Base-by-base conservation (phyloP, 1,140 invertebrate species). In the Vanessa tameamea region DNA sequence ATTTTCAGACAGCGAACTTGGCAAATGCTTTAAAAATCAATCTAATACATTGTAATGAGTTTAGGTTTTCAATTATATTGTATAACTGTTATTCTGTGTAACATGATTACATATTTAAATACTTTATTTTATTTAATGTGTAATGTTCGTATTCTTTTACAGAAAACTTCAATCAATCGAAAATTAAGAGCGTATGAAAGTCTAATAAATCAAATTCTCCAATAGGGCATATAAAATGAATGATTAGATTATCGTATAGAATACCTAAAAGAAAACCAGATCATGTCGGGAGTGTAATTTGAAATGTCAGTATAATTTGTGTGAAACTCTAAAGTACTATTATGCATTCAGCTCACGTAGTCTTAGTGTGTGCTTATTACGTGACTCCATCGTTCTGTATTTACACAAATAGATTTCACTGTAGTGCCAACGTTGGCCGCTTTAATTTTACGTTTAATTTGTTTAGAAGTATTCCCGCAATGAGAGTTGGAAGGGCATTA, bases 321-420 rank as follows among this genome's bases (percentile, higher is more conserved):
- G 66, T 69, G 37, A 47, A 69, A 69, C 66, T 69, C 26, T 69
- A 57, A 61, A 69, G 53, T 43, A 20, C 37, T 5, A 69, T 69
- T 69, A 47, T 37, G 55, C 23, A 69, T 69, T 69, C 66, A 57
- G 12, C 51, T 16, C 66, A 37, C 66, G 66, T 59, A 47, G 48
- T 7, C 53, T 11, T 57, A 69, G 51, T 69, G 50, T 67, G 65
- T 55, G 66, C 66, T 16, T 55, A 20, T 14, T 57, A 26, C 66
- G 66, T 69, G 66, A 69, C 66, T 69, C 37, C 51, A 55, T 57
- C 47, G 66, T 55, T 69, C 14, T 59, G 26, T 61, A 37, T 61
- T 61, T 61, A 69, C 37, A 69, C 43, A 55, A 47, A 61, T 61
- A 61, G 65, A 43, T 51, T 67, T 67, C 11, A 43, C 31, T 14